Conservation (phyloP, 2,797 vertebrate species). For the Morus bassanus region DNA sequence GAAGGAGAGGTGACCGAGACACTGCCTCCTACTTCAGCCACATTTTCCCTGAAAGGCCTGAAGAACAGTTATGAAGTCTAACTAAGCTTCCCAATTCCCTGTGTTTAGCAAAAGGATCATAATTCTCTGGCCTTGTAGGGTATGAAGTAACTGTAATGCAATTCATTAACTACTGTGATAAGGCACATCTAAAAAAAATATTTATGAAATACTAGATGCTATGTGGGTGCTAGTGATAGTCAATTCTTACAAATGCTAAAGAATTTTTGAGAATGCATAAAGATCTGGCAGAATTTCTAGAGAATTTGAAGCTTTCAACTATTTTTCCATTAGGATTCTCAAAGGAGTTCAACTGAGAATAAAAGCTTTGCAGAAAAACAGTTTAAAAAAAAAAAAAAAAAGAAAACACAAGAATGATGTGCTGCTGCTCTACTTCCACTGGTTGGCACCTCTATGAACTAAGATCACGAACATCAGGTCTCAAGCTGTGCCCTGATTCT, state of each 20-base stretch:
- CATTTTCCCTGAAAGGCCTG: not conserved
- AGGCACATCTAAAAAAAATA: not conserved
- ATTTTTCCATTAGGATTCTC: not conserved
- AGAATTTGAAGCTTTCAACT: not conserved
- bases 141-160: not conserved
- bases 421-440: not conserved
- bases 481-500: not conserved
- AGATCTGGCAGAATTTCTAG: not conserved
- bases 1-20: not conserved
- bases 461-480: not conserved
- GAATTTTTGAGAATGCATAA: not conserved
- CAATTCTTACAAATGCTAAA: not conserved
- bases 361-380: not conserved
- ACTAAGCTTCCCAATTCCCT: not conserved
- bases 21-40: not conserved
- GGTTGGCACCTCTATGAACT: not conserved
- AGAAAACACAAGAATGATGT: not conserved
- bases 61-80: not conserved
- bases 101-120: not conserved
- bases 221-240: not conserved
- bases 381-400: not conserved
- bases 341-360: not conserved
- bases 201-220: not conserved
- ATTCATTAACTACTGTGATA: not conserved
- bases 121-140: not conserved